These are phyloP conservation scores for Taphrorychus bicolor DNA, from an alignment of 2,888 invertebrate genomes.

Conservation along the genomic window DNA sequence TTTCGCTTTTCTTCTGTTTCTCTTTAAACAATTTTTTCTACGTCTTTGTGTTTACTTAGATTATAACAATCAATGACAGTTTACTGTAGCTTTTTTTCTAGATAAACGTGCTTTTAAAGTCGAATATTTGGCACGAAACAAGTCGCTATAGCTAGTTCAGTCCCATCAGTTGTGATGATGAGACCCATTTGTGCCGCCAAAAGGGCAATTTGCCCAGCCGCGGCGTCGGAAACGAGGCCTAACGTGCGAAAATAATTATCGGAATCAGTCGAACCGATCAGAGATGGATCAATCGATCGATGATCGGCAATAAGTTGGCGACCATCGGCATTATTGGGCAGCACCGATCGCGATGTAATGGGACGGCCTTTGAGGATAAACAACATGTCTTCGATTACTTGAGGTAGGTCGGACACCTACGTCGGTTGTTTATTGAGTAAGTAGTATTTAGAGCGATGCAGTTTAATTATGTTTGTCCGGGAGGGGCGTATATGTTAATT, in stretches of 20 bases:
- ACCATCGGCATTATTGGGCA: constrained; percentile 21
- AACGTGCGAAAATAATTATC: constrained; percentile 22
- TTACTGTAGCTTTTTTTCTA: too few species aligned
- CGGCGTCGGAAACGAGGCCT: background rate
- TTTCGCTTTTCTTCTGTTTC: too few species aligned
- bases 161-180: background rate
- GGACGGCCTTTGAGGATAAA: constrained; percentile 28
- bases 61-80: too few species aligned
- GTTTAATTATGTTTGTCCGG: background rate
- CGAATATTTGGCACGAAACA: too few species aligned
- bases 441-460: background rate
- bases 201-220: background rate
- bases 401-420: constrained; percentile 27
- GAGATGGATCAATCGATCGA: background rate
- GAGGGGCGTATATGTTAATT: background rate
- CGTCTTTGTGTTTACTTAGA: too few species aligned
- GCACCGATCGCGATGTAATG: constrained; percentile 26
- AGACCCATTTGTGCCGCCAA: background rate
- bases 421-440: background rate
- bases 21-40: too few species aligned
- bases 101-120: too few species aligned
- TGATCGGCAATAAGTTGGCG: constrained; percentile 19
- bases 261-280: constrained; percentile 34
- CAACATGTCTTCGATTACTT: constrained; percentile 39
- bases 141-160: background rate